These are phyloP conservation scores for Megaceryle torquata DNA, from an alignment of 2,113 vertebrate species.

Conservation along the genomic window DNA sequence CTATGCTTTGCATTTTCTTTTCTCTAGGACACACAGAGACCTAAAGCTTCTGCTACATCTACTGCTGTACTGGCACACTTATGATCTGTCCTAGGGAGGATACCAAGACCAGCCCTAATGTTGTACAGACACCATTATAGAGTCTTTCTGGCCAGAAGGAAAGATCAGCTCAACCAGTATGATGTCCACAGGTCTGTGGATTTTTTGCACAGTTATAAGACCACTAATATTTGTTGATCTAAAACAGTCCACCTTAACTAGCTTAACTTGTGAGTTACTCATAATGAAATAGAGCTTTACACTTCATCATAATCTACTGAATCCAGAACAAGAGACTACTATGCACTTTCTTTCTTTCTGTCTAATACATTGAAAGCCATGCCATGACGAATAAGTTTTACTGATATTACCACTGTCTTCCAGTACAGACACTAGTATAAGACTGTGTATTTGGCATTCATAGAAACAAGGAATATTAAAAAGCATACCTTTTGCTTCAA, in stretches of 20 bases:
- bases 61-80: background rate
- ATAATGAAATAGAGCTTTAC: background rate
- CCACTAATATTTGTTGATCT: background rate
- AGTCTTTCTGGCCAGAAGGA: background rate
- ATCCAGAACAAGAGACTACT: background rate
- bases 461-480: background rate
- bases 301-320: background rate
- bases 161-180: background rate
- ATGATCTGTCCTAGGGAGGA: background rate
- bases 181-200: background rate
- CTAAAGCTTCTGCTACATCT: background rate
- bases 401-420: background rate
- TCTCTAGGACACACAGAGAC: background rate
- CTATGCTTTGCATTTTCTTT: background rate
- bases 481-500: background rate
- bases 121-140: background rate
- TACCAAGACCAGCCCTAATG: background rate
- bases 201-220: background rate
- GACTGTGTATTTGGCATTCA: background rate
- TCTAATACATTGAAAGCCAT: background rate
- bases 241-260: background rate
- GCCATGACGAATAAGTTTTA: background rate
- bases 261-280: background rate
- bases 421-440: background rate
- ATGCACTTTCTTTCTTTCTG: background rate